These are phyloP conservation scores for Teleogryllus occipitalis DNA, from an alignment of 1,140 invertebrate genomes.

Conservation along the genomic window DNA sequence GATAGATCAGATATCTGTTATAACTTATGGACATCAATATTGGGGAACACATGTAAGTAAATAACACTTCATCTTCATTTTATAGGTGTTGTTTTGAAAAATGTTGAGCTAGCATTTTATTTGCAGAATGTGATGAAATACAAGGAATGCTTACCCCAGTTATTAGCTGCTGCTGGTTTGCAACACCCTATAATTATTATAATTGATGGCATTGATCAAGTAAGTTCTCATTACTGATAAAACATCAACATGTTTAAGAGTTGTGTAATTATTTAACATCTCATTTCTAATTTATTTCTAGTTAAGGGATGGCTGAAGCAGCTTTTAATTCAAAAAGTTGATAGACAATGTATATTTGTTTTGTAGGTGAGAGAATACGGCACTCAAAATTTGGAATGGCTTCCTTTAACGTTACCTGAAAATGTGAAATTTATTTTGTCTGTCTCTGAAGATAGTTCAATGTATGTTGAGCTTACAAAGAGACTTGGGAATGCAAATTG, in stretches of 20 bases:
- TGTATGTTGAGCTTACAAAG: conserved; percentile 37
- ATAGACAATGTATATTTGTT: not conserved
- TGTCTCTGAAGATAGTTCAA: conserved; percentile 46
- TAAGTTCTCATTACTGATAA: conserved; percentile 30
- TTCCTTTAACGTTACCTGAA: conserved; percentile 55
- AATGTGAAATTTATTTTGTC: conserved; percentile 65
- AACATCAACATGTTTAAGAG: too few relatives aligned
- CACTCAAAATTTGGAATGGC: conserved; percentile 48
- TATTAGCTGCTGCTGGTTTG: conserved; percentile 44
- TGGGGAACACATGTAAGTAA: conserved; percentile 49
- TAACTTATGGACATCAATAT: conserved; percentile 48
- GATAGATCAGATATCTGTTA: conserved; percentile 54
- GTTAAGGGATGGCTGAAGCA: too few relatives aligned
- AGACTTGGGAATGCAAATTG: conserved; percentile 31
- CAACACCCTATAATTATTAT: conserved; percentile 53
- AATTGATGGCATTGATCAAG: conserved; percentile 63
- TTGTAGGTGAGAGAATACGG: conserved; percentile 27
- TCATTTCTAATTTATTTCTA: too few relatives aligned
- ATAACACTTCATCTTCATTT: not conserved
- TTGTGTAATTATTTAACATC: too few relatives aligned
- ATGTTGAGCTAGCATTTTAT: conserved; percentile 10
- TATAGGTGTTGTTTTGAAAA: conserved; percentile 2
- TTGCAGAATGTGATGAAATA: conserved; percentile 43
- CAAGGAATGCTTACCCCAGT: conserved; percentile 39
- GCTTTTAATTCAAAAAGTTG: too few relatives aligned